Evolutionary conservation across 2,113 vertebrate genomes (phyloP).

Genomic region (Chionodraco myersi): DNA sequence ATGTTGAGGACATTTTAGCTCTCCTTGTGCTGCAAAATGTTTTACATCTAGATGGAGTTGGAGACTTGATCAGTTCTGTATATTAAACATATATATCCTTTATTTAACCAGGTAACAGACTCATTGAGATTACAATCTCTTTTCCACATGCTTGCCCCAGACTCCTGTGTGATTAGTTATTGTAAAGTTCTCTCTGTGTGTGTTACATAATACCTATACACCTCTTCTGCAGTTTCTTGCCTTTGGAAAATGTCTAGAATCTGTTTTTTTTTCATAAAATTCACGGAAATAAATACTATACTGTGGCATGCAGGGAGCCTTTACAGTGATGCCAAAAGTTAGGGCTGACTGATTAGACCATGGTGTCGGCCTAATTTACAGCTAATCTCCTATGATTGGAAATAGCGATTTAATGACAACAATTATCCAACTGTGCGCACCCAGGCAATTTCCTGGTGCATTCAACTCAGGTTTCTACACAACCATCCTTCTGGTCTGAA

Average conservation of each 20-base stretch:
- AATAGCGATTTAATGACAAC: slow-evolving; percentile 51
- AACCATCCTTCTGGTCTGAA: slow-evolving; percentile 17
- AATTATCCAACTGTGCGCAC: slow-evolving; percentile 39
- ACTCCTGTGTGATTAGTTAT: background rate
- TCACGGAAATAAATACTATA: no score
- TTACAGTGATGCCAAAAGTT: slow-evolving; percentile 25
- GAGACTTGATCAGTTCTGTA: background rate
- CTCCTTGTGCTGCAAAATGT: background rate
- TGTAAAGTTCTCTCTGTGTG: background rate
- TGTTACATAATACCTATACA: background rate
- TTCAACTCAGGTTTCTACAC: no score
- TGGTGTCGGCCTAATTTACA: slow-evolving; percentile 40
- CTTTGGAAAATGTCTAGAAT: background rate
- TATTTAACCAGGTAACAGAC: no score
- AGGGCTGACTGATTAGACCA: slow-evolving; percentile 28
- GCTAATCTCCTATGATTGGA: slow-evolving; percentile 47
- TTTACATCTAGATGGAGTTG: background rate
- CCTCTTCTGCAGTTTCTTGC: background rate
- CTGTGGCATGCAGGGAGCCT: background rate
- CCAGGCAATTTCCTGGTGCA: background rate
- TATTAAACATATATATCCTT: no score
- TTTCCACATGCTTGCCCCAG: background rate
- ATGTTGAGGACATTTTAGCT: background rate
- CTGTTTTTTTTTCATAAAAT: no score
- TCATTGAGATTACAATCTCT: no score